These are phyloP conservation scores for Ephialtes manifestator DNA, from an alignment of 2,888 invertebrate genomes.

Conservation along the genomic window DNA sequence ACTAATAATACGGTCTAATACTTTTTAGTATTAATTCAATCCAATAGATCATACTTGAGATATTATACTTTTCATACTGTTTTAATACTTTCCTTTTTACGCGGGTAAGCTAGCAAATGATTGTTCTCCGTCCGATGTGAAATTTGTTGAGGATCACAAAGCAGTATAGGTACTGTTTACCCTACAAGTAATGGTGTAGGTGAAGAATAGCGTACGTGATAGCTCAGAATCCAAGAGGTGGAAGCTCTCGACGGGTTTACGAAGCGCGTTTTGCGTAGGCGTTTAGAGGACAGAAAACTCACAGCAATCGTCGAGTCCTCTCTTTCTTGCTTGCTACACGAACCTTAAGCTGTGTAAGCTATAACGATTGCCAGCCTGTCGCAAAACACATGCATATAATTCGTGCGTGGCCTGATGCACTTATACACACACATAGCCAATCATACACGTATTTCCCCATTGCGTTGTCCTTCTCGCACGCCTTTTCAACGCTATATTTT, in stretches of 20 bases:
- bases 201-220: not conserved
- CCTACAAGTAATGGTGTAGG: not conserved
- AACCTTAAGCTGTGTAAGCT: slow-evolving; percentile 28
- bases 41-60: too few relatives aligned
- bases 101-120: too few relatives aligned
- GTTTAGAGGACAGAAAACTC: slow-evolving; percentile 48
- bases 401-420: slow-evolving; percentile 33
- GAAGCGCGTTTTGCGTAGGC: slow-evolving; percentile 53
- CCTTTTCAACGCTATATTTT: slow-evolving; percentile 9
- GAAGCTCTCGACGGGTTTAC: slow-evolving; percentile 51
- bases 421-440: slow-evolving; percentile 3
- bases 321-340: slow-evolving; percentile 14
- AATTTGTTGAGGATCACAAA: too few relatives aligned
- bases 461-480: slow-evolving; percentile 11
- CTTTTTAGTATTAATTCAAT: too few relatives aligned
- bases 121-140: too few relatives aligned
- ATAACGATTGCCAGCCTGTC: slow-evolving; percentile 32
- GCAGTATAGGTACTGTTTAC: not conserved
- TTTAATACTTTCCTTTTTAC: too few relatives aligned
- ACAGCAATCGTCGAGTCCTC: slow-evolving; percentile 24
- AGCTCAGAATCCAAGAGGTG: slow-evolving; percentile 7
- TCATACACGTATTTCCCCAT: slow-evolving; percentile 27
- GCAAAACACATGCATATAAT: slow-evolving; percentile 40
- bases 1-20: too few relatives aligned
- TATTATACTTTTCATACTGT: too few relatives aligned